Evolutionary conservation across 2,113 vertebrate species (phyloP).

Genomic region (Cryptomyrus ogoouensis): DNA sequence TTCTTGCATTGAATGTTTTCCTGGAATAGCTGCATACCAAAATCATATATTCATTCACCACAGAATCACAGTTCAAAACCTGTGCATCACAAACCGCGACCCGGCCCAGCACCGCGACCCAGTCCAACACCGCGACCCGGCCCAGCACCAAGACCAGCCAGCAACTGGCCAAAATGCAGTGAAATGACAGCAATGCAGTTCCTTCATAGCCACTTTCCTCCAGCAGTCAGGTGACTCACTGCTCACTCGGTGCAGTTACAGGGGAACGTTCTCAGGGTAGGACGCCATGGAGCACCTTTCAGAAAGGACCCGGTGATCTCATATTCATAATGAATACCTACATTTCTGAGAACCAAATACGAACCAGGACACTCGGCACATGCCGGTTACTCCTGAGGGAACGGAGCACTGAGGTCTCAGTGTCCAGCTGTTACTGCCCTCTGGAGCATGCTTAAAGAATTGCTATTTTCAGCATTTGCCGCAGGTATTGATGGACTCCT

Average conservation of each 20-base stretch:
- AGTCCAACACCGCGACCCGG: too few species aligned
- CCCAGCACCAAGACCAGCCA: neutral
- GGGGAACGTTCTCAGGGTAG: neutral
- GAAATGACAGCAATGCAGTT: neutral
- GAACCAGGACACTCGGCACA: neutral
- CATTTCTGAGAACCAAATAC: neutral
- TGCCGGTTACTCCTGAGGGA: neutral
- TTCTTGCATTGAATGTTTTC: neutral
- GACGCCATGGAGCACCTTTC: neutral
- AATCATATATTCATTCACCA: neutral
- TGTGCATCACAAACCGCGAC: neutral
- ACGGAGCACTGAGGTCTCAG: neutral
- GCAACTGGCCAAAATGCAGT: neutral
- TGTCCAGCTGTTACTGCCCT: neutral
- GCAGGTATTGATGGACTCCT: neutral
- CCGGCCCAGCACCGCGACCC: neutral
- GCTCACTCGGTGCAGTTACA: neutral
- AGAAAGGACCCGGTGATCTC: neutral
- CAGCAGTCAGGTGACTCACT: neutral
- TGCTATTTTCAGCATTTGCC: neutral
- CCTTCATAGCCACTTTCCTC: neutral
- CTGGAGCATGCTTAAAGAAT: neutral
- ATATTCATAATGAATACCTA: neutral
- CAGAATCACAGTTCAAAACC: neutral
- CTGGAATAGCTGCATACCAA: neutral